Conservation (phyloP, 1,140 invertebrate species). For the Augochlora pura region DNA sequence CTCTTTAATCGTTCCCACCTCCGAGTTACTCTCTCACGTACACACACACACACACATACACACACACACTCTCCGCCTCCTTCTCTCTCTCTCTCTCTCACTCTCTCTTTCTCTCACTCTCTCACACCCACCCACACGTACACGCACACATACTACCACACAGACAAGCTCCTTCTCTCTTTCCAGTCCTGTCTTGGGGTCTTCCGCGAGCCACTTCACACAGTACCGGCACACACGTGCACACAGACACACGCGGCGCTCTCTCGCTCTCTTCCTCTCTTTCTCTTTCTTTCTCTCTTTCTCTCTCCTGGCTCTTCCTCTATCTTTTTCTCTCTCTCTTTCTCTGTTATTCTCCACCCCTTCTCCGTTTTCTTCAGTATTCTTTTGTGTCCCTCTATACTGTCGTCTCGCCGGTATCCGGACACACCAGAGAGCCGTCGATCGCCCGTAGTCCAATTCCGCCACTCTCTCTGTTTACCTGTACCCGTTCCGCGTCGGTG, state of each 20-base stretch:
- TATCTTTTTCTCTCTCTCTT: too few relatives aligned
- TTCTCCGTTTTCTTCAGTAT: neutral
- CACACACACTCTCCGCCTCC: neutral
- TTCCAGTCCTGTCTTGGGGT: too few relatives aligned
- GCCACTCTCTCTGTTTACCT: neutral
- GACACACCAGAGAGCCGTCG: conserved; percentile 2
- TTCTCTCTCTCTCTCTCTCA: neutral
- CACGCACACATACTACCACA: conserved; percentile 8
- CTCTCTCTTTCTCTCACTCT: too few relatives aligned
- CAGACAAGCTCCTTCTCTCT: conserved; percentile 13
- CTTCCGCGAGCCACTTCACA: neutral
- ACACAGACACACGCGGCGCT: conserved; percentile 48
- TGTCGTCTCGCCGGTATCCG: neutral
- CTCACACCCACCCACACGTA: too few relatives aligned
- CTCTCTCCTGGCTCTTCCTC: neutral
- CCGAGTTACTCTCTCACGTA: conserved; percentile 69
- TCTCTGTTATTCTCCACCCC: too few relatives aligned
- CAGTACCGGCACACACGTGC: conserved; percentile 21
- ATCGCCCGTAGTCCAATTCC: conserved; percentile 14
- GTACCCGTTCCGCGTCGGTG: neutral
- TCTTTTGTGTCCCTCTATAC: neutral
- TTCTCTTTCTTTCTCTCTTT: neutral
- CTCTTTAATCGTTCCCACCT: conserved; percentile 78
- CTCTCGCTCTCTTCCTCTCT: conserved; percentile 15
- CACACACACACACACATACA: conserved; percentile 34